Evolutionary conservation across 2,797 vertebrate species (phyloP), one percentile per base, ranked within the genome.

Genomic region (Schizothorax lantsangensis): DNA sequence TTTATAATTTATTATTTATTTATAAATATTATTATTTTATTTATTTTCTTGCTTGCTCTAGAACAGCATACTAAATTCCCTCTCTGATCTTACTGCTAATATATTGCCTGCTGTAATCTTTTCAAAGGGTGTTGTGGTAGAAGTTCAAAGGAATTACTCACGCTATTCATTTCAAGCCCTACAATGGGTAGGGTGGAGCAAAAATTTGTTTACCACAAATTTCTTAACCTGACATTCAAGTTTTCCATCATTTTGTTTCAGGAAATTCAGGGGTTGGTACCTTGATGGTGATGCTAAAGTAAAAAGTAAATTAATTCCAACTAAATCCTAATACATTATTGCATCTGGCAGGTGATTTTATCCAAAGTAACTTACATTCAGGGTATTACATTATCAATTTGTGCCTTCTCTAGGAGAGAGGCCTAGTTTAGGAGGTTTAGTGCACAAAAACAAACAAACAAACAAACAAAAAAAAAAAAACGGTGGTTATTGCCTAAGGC

Each of bases 111-210:
- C n/a, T 40, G 33, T 68, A 68, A 43, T 43, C 54, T 62, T 59
- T 79, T 62, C 78, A 64, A 64, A 64, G 57, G 38, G 38, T 30
- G 38, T 62, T 43, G 23, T 30, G 54, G 23, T 19, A 45, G 14
- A 64, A 64, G 57, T 79, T 64, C 38, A 79, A 79, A 79, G n/a
- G 78, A 5, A 79, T 43, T 62, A 43, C 36, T 79, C 23, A 43
- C 19, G n/a, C 57, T 21, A 38, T 78, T 14, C 8, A 30, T 79
- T 79, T 79, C 15, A 43, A 64, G 57, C 38, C n/a, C 57, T 19
- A 45, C 57, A 64, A 43, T 43, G 36, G 54, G 23, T 43, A 43
- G 54, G 36, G 54, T 11, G 54, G 54, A 43, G 38, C 38, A 43
- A 38, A n/a, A 62, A 26, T 43, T 26, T 19, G 77, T 26, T 62